phyloP scores from a whole-genome alignment of 1,140 invertebrate genomes.

The Drosophila bifasciata region DNA sequence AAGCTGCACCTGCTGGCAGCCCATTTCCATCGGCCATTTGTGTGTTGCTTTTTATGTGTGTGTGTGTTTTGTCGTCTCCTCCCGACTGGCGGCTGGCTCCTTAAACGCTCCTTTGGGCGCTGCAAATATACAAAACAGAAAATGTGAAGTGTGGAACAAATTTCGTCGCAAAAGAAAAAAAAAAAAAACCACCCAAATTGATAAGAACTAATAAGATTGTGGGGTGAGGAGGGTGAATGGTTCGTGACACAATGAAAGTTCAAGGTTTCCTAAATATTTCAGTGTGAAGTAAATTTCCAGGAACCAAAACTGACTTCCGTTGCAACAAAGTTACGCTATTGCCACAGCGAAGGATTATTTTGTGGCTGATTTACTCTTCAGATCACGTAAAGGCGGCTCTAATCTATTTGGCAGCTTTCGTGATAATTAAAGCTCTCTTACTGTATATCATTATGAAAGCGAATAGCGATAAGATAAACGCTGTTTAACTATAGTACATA shows the following conservation, averaged over 20 bases:
- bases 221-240: no score
- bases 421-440: conserved; percentile 16
- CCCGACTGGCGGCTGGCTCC: background rate
- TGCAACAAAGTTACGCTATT: no score
- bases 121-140: no score
- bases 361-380: background rate
- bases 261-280: no score
- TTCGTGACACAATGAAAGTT: no score
- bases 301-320: no score
- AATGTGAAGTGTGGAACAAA: no score
- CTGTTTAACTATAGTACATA: background rate
- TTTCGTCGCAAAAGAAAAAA: no score
- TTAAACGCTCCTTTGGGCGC: background rate
- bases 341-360: no score
- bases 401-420: conserved; percentile 12
- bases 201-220: no score
- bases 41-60: conserved; percentile 42
- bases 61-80: conserved; percentile 23
- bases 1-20: conserved; percentile 77
- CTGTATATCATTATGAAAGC: conserved; percentile 27
- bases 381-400: conserved; percentile 10
- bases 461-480: conserved; percentile 41
- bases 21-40: conserved; percentile 83
- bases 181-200: no score
- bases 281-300: no score